These are phyloP conservation scores for Drosophila elegans DNA, from an alignment of 1,140 invertebrate genomes.

Conservation along the genomic window DNA sequence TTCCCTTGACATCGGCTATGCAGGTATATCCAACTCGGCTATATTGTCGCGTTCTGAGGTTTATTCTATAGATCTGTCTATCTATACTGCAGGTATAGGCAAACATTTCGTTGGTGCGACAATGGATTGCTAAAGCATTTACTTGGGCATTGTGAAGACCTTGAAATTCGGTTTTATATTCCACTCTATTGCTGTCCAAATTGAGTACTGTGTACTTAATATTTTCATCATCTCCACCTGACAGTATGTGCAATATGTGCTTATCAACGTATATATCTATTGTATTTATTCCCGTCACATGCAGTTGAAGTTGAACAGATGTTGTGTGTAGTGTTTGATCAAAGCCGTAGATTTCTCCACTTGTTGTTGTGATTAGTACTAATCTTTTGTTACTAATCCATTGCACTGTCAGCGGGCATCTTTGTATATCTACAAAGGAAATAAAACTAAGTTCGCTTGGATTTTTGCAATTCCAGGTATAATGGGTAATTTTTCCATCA, in stretches of 20 bases:
- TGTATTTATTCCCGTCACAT: constrained; percentile 69
- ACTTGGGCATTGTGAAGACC: constrained; percentile 60
- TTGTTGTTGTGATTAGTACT: constrained; percentile 63
- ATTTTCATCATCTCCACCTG: constrained; percentile 79
- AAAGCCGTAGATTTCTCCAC: constrained; percentile 64
- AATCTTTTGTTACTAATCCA: constrained; percentile 9
- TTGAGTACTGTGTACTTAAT: constrained; percentile 53
- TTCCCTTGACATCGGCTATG: constrained; percentile 63
- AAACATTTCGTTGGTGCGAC: constrained; percentile 8
- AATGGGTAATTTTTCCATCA: constrained; percentile 66
- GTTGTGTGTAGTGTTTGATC: constrained; percentile 27
- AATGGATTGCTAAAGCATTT: constrained; percentile 46
- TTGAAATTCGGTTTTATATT: neutral
- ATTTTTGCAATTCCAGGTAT: constrained; percentile 34
- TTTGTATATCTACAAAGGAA: constrained; percentile 35
- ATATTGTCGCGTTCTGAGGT: constrained; percentile 25
- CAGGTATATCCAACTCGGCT: constrained; percentile 47
- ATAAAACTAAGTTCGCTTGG: constrained; percentile 15
- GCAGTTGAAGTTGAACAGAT: constrained; percentile 51
- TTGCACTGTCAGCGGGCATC: constrained; percentile 63
- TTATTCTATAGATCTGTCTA: constrained; percentile 56
- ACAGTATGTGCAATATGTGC: constrained; percentile 52
- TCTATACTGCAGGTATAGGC: constrained; percentile 60
- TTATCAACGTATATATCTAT: constrained; percentile 46
- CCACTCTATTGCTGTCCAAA: constrained; percentile 8